Evolutionary conservation across 2,797 vertebrate species (phyloP).

Genomic region (Chiloscyllium punctatum): DNA sequence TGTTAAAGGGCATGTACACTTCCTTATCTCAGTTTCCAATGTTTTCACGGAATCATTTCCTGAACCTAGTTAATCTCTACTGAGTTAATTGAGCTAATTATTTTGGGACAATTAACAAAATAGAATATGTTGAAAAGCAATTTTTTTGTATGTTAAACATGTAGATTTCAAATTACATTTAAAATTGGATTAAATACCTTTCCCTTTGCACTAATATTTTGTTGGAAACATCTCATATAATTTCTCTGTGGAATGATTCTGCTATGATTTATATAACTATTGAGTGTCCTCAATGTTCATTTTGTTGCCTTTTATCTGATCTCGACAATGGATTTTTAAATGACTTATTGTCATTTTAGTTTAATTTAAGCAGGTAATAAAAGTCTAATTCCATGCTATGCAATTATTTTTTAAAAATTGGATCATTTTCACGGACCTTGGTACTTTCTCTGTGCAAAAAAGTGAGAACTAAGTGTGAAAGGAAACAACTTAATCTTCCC

Average conservation of each 20-base stretch:
- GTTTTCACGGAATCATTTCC: too few species aligned
- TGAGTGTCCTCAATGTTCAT: background rate
- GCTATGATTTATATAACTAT: background rate
- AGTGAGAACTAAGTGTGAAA: background rate
- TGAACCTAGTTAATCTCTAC: too few species aligned
- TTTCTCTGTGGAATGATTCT: background rate
- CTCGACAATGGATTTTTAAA: background rate
- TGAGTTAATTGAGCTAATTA: background rate
- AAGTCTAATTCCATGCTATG: background rate
- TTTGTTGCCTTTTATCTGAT: background rate
- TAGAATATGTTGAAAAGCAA: background rate
- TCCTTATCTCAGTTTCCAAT: too few species aligned
- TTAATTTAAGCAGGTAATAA: constrained; percentile 19
- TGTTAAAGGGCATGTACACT: too few species aligned
- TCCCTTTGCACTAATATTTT: background rate
- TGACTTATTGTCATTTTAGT: background rate
- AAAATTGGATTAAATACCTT: background rate
- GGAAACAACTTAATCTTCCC: background rate
- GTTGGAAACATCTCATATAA: background rate
- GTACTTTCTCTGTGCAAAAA: background rate
- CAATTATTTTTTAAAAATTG: background rate
- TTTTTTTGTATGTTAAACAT: background rate
- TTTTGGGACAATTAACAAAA: background rate
- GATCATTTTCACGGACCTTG: background rate
- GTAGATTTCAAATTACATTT: background rate